Conservation (phyloP, 1,140 invertebrate species). For the Portunus trituberculatus region DNA sequence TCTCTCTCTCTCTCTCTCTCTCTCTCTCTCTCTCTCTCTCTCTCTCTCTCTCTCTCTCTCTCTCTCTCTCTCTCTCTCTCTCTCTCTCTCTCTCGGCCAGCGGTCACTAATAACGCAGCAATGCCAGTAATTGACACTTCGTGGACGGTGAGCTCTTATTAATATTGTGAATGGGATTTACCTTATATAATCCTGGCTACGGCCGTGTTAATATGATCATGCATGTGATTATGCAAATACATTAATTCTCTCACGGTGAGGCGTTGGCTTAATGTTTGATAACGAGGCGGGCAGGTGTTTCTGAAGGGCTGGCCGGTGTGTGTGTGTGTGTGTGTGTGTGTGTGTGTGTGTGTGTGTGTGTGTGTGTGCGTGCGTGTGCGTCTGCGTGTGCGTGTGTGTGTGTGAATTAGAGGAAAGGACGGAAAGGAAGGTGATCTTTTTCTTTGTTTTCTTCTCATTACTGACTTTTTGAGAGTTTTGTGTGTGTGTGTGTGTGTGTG, state of each 20-base stretch:
- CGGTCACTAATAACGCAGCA: slow-evolving; percentile 26
- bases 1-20: slow-evolving; percentile 60
- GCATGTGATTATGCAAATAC: slow-evolving; percentile 34
- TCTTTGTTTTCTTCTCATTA: background rate
- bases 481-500: background rate
- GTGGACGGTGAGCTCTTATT: slow-evolving; percentile 25
- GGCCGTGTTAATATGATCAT: background rate
- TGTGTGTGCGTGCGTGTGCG: background rate
- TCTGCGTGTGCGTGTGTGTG: background rate
- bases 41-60: slow-evolving; percentile 47
- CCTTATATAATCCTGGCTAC: slow-evolving; percentile 44
- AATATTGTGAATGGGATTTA: slow-evolving; percentile 57
- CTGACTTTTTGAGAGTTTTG: background rate
- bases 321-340: background rate
- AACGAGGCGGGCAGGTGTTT: slow-evolving; percentile 9
- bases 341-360: slow-evolving; percentile 3
- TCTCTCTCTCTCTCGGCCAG: background rate
- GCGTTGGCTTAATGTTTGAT: slow-evolving; percentile 34
- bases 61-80: background rate
- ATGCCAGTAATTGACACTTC: slow-evolving; percentile 30
- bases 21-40: slow-evolving; percentile 50
- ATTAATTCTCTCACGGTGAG: slow-evolving; percentile 41
- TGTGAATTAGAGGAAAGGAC: background rate
- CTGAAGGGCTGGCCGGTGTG: background rate
- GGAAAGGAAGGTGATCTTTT: too few relatives aligned